Evolutionary conservation across 2,113 vertebrate species (phyloP).

Genomic region (Numida meleagris): DNA sequence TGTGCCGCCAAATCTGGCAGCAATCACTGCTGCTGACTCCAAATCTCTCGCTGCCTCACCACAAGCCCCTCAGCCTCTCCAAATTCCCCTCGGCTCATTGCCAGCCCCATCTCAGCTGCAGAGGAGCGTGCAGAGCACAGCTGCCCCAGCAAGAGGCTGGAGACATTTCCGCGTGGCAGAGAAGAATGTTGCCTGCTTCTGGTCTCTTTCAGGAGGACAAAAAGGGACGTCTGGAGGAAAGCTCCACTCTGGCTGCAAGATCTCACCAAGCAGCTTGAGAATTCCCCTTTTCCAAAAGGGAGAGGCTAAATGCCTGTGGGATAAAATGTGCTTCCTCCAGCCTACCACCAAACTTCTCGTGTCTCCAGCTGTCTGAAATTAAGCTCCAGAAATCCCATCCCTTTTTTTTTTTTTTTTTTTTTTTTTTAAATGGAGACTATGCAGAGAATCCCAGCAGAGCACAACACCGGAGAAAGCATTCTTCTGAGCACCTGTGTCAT

Average conservation of each 20-base stretch:
- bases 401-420: background rate
- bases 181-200: no score
- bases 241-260: background rate
- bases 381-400: background rate
- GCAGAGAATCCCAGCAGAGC: background rate
- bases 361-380: background rate
- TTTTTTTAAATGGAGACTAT: background rate
- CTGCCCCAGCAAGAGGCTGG: background rate
- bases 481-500: background rate
- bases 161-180: fast-evolving
- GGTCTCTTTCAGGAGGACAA: background rate
- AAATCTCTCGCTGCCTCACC: background rate
- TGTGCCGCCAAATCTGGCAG: fast-evolving
- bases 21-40: background rate
- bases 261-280: background rate
- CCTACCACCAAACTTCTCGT: background rate
- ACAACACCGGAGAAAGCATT: background rate
- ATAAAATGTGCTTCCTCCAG: background rate
- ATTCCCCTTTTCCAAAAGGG: background rate
- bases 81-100: background rate
- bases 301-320: background rate
- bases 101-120: background rate
- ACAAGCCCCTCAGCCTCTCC: background rate
- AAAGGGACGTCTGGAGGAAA: background rate
- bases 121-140: background rate